Evolutionary conservation across 2,797 vertebrate genomes (phyloP).

Genomic region (Sebastes oblongus): DNA sequence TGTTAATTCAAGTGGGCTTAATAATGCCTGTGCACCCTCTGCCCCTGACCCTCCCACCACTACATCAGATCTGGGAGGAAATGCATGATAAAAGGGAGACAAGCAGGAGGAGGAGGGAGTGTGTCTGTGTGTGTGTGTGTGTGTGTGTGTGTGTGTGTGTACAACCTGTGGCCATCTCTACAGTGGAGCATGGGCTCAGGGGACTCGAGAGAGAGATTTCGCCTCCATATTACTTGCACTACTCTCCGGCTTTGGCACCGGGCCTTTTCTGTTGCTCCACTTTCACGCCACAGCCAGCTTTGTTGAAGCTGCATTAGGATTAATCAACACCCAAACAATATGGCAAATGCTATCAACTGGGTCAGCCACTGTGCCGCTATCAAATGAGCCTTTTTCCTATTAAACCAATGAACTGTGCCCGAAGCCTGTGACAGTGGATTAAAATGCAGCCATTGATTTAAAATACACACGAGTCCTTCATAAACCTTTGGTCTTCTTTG

Average conservation of each 20-base stretch:
- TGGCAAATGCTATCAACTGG: conserved; percentile 74
- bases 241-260: conserved; percentile 45
- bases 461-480: neutral
- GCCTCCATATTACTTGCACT: conserved; percentile 51
- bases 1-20: conserved; percentile 85
- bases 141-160: conserved; percentile 23
- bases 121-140: conserved; percentile 15
- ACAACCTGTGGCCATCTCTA: conserved; percentile 73
- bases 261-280: conserved; percentile 62
- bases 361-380: conserved; percentile 66
- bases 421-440: conserved; percentile 38
- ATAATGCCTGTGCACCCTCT: conserved; percentile 81
- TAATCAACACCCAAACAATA: conserved; percentile 81
- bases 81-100: conserved; percentile 77
- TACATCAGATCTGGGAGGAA: conserved; percentile 78
- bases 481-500: conserved; percentile 2
- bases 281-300: conserved; percentile 65
- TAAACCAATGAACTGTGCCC: conserved; percentile 55
- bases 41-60: conserved; percentile 77
- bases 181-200: conserved; percentile 53
- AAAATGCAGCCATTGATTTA: neutral
- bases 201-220: conserved; percentile 57
- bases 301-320: conserved; percentile 72
- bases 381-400: conserved; percentile 54
- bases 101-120: conserved; percentile 54